Evolutionary conservation across 2,113 vertebrate genomes (phyloP).

Genomic region (Nycticorax nycticorax): DNA sequence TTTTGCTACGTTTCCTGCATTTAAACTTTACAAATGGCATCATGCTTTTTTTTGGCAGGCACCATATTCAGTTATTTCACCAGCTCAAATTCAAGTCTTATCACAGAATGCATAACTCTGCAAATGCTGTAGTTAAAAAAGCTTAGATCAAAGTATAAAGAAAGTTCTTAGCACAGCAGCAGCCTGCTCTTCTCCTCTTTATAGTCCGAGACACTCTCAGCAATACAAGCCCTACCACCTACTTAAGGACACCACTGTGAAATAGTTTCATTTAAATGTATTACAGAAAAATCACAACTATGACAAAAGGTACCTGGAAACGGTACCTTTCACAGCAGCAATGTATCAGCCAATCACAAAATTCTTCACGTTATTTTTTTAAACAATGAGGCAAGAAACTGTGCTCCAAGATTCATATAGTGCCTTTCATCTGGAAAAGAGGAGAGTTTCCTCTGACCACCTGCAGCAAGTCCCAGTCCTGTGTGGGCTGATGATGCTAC

Average conservation of each 20-base stretch:
- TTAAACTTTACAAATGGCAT: neutral
- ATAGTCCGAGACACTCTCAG: neutral
- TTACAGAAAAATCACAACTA: neutral
- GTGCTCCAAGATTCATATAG: neutral
- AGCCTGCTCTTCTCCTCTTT: neutral
- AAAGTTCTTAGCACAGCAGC: neutral
- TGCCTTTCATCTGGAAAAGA: conserved; percentile 33
- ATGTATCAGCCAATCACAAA: neutral
- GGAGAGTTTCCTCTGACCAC: conserved; percentile 6
- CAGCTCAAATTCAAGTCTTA: neutral
- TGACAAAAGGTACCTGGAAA: neutral
- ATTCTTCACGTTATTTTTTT: neutral
- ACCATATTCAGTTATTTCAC: neutral
- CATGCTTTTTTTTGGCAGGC: neutral
- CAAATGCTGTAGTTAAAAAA: neutral
- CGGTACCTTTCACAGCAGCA: neutral
- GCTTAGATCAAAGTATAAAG: neutral
- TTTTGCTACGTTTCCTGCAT: neutral
- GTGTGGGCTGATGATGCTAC: conserved; percentile 43
- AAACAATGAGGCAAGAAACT: neutral
- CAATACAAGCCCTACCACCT: neutral
- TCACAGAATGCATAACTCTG: neutral
- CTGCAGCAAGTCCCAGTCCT: conserved; percentile 58
- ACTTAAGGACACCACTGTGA: neutral
- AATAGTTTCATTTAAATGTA: neutral